Evolutionary conservation across 2,888 invertebrate species (phyloP).

Genomic region (Alsophila aescularia): DNA sequence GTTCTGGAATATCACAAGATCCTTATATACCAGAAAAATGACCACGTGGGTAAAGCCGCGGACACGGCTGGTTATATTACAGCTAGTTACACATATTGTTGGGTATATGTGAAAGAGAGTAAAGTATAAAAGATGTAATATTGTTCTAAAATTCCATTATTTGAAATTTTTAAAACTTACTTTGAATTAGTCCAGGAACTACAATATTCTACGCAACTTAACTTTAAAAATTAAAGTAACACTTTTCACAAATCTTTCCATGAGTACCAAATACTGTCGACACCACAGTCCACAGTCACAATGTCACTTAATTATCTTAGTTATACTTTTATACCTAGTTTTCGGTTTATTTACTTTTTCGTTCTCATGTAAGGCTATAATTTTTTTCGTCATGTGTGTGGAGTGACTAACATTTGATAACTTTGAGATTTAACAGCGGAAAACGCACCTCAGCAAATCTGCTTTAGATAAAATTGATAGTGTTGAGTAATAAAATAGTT

Average conservation of each 20-base stretch:
- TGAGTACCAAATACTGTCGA: conserved; percentile 1
- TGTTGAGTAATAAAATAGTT: neutral
- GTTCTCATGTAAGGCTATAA: conserved; percentile 3
- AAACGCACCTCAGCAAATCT: neutral
- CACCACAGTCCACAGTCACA: conserved; percentile 1
- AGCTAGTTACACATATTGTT: too few species aligned
- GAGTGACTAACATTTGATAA: conserved; percentile 11
- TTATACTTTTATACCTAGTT: conserved; percentile 10
- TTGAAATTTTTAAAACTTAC: neutral
- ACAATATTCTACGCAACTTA: conserved; percentile 7
- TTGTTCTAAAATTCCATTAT: too few species aligned
- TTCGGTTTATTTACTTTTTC: conserved; percentile 11
- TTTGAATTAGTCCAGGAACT: neutral
- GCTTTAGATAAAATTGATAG: neutral
- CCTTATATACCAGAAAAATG: too few species aligned
- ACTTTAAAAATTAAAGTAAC: conserved; percentile 1
- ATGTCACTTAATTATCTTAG: conserved; percentile 1
- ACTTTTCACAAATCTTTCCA: conserved; percentile 7
- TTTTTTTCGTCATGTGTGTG: conserved; percentile 5
- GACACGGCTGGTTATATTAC: too few species aligned
- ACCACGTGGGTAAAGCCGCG: too few species aligned
- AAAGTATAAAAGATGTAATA: too few species aligned
- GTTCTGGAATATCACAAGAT: too few species aligned
- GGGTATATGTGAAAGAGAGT: too few species aligned
- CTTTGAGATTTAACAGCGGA: neutral